Percentiles rank a stretch among this genome's conserved stretches.
Conservation (phyloP, 2,113 vertebrate genomes). For the Pangasianodon hypophthalmus region DNA sequence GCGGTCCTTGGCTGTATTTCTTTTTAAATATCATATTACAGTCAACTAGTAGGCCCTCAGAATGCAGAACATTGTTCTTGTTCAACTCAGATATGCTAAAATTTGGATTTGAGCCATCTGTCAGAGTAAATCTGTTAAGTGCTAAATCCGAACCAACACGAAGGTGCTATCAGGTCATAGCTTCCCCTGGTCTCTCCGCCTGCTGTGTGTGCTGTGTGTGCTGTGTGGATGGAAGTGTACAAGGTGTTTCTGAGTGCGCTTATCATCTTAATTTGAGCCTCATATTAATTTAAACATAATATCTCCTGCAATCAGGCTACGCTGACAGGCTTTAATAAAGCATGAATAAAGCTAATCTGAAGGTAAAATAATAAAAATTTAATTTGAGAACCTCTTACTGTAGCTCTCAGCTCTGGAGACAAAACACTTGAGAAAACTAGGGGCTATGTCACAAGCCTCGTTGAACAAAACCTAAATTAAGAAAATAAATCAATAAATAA, state of each 20-base stretch:
- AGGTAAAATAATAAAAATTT: constrained; percentile 28
- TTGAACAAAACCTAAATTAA: background rate
- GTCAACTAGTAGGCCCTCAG: background rate
- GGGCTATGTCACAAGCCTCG: no score
- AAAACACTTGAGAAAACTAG: background rate
- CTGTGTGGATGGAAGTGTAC: constrained; percentile 19
- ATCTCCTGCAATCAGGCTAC: constrained; percentile 32
- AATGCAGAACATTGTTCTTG: background rate
- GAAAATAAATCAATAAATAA: background rate
- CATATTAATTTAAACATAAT: constrained; percentile 38
- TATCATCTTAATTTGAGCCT: constrained; percentile 30
- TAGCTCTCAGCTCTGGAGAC: constrained; percentile 5
- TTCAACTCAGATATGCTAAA: background rate
- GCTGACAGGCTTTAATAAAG: constrained; percentile 33
- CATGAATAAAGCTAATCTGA: constrained; percentile 30
- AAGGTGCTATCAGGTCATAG: constrained; percentile 55
- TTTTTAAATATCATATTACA: background rate
- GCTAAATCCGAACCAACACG: background rate
- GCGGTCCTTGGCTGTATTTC: background rate
- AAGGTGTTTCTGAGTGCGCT: constrained; percentile 24
- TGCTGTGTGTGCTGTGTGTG: constrained; percentile 14
- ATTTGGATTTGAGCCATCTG: background rate
- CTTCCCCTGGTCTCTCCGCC: constrained; percentile 1
- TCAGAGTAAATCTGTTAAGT: background rate
- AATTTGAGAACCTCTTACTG: background rate